Evolutionary conservation across 2,888 invertebrate genomes (phyloP).

Genomic region (Minunthozetes semirufus): DNA sequence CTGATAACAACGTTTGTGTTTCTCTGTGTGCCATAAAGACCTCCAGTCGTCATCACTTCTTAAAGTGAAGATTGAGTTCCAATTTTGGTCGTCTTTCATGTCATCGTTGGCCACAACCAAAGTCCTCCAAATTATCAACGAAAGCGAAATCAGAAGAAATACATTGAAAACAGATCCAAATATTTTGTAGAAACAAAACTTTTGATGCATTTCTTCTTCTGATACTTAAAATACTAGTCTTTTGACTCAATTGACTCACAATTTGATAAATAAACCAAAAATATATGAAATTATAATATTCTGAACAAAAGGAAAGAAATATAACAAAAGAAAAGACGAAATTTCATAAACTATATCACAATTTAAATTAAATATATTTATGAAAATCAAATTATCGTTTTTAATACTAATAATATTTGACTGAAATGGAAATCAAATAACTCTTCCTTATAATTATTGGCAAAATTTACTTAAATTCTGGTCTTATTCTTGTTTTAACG

Average conservation of each 20-base stretch:
- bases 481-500: not conserved
- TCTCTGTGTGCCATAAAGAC: conserved; percentile 57
- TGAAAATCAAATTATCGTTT: too few relatives aligned
- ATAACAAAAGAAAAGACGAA: too few relatives aligned
- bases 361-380: too few relatives aligned
- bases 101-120: not conserved
- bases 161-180: not conserved
- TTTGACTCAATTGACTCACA: not conserved
- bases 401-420: too few relatives aligned
- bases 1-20: conserved; percentile 56
- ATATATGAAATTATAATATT: not conserved
- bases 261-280: not conserved
- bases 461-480: too few relatives aligned
- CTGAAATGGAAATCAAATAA: too few relatives aligned
- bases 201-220: conserved; percentile 3
- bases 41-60: conserved; percentile 54
- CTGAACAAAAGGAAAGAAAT: too few relatives aligned
- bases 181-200: not conserved
- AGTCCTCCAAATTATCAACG: not conserved
- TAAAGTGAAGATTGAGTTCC: conserved; percentile 35
- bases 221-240: not conserved
- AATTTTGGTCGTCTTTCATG: conserved; percentile 13
- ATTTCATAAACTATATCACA: too few relatives aligned
- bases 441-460: too few relatives aligned
- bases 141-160: not conserved